Evolutionary conservation across 2,797 vertebrate genomes (phyloP).

Genomic region (Helicolenus hilgendorfi): DNA sequence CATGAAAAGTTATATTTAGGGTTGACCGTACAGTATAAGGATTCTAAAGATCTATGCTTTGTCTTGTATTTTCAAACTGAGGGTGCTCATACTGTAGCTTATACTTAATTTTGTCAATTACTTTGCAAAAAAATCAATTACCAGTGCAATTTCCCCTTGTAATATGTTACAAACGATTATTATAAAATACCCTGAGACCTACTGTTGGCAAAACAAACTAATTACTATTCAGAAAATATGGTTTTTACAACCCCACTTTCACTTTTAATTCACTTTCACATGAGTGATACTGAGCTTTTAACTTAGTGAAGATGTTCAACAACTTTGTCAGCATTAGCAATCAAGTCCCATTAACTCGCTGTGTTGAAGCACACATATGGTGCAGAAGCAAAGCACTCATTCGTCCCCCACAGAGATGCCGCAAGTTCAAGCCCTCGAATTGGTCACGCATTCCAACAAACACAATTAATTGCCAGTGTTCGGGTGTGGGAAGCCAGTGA

Average conservation of each 20-base stretch:
- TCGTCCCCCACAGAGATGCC: not conserved
- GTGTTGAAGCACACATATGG: not conserved
- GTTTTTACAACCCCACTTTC: not conserved
- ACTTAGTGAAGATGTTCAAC: not conserved
- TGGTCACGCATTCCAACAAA: conserved; percentile 9
- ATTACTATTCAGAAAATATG: not conserved
- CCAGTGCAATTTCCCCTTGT: not conserved
- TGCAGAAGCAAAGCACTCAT: not conserved
- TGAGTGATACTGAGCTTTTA: not conserved
- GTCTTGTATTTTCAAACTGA: not conserved
- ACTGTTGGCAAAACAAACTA: not conserved
- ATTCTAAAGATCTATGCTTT: not conserved
- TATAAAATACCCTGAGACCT: not conserved
- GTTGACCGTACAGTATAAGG: not conserved
- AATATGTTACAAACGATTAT: not conserved
- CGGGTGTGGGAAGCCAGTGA: not conserved
- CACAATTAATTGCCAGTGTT: not conserved
- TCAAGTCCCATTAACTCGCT: not conserved
- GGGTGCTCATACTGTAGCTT: not conserved
- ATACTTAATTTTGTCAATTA: not conserved
- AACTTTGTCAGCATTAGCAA: not conserved
- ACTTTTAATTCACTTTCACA: not conserved
- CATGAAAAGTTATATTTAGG: not conserved
- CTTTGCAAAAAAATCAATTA: not conserved
- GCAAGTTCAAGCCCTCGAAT: not conserved